phyloP scores from a whole-genome alignment of 2,888 invertebrate species.

The Dryococelus australis region DNA sequence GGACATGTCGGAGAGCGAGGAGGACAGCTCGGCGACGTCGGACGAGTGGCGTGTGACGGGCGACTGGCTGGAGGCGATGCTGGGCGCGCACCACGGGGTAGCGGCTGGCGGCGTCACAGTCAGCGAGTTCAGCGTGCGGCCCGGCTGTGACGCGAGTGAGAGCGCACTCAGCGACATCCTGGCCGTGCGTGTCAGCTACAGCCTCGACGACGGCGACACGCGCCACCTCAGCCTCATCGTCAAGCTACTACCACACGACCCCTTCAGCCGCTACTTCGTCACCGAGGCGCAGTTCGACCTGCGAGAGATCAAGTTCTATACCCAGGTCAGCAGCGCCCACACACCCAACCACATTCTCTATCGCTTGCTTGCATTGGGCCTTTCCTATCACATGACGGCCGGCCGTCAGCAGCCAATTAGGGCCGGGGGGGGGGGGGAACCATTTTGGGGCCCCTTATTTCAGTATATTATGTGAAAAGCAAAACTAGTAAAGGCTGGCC shows the following conservation, averaged over 20 bases:
- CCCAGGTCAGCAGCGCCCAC: conserved; percentile 65
- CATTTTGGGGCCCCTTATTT: too few species aligned
- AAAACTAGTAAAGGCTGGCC: too few species aligned
- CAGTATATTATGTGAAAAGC: too few species aligned
- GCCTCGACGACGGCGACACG: conserved; percentile 54
- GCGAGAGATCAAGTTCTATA: conserved; percentile 83
- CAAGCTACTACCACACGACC: conserved; percentile 79
- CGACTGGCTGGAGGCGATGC: conserved; percentile 65
- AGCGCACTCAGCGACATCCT: conserved; percentile 80
- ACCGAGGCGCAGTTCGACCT: conserved; percentile 85
- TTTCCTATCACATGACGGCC: too few species aligned
- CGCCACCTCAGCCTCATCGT: conserved; percentile 67
- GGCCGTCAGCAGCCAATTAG: too few species aligned
- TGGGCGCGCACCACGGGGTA: conserved; percentile 59
- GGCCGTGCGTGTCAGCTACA: conserved; percentile 76
- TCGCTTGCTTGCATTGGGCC: too few species aligned
- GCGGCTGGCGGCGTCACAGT: conserved; percentile 54
- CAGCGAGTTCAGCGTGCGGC: conserved; percentile 63
- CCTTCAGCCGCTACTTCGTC: conserved; percentile 80
- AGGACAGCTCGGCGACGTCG: conserved; percentile 58
- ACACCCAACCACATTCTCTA: not conserved
- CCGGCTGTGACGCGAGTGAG: conserved; percentile 71
- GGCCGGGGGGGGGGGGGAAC: too few species aligned
- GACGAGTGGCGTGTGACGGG: conserved; percentile 64
- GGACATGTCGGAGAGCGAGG: conserved; percentile 63